Base-by-base conservation (phyloP, 2,797 vertebrate genomes). In the Crax fasciolata region DNA sequence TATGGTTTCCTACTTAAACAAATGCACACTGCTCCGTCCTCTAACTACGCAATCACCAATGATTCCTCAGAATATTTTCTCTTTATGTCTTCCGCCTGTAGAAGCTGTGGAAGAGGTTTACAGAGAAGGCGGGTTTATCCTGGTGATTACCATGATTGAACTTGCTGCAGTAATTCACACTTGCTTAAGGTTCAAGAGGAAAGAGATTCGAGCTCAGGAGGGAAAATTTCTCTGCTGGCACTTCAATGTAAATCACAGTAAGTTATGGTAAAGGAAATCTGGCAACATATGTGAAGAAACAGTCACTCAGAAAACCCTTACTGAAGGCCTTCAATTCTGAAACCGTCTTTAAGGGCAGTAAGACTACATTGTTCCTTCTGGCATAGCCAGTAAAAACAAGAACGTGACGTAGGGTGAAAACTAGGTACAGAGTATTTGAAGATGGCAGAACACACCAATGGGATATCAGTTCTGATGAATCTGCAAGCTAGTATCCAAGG, bases 31-130 rank as follows among this genome's bases (percentile, higher is more conserved):
- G 27, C 8, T 79, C 52, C 13, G 7, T 6, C n/a, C 41, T 17
- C 3, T 11, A 78, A 21, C 62, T 27, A 17, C 0, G 5, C 3
- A 35, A 28, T 18, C 28, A n/a, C 1, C 3, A 9, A 77, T 39
- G 62, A 19, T 8, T 28, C 65, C 41, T 57, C 76, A 48, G 65
- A 66, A 9, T 18, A n/a, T 28, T 39, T 49, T 23, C 41, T 32
- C 46, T 21, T 49, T 10, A 24, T 0, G 10, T 38, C 67, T 63
- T 48, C 57, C 2, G 2, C 25, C 73, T 18, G 18, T 11, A 12
- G 48, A 24, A 30, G 44, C 55, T n/a, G 5, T 6, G 3, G 23
- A 54, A n/a, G 4, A 9, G 68, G 23, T 49, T 2, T 48, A 59
- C 17, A 30, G 24, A 46, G 5, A 9, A 39, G 12, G 48, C 25